These are phyloP conservation scores for Diceros bicornis DNA, from an alignment of 2,797 vertebrate genomes.

Conservation along the genomic window DNA sequence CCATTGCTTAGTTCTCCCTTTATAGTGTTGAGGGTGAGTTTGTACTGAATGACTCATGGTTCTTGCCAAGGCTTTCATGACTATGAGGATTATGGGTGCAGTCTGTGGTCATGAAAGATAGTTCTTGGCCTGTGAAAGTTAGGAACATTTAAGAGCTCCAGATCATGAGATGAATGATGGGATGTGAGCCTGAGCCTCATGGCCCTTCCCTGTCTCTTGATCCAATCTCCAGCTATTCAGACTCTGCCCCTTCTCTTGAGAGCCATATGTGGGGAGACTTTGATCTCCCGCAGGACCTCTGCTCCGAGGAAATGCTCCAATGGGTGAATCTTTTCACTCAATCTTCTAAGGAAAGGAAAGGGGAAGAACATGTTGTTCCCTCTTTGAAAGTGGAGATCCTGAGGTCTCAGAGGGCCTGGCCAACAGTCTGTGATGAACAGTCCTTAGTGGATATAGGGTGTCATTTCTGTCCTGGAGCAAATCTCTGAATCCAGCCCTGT, in stretches of 20 bases:
- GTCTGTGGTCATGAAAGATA: not conserved
- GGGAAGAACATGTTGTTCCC: not conserved
- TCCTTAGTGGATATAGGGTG: not conserved
- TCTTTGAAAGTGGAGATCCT: not conserved
- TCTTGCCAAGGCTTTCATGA: not conserved
- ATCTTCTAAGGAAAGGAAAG: not conserved
- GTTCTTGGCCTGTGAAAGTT: not conserved
- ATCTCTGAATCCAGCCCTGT: not conserved
- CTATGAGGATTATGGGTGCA: not conserved
- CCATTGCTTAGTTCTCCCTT: not conserved
- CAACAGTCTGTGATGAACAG: not conserved
- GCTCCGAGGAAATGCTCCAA: not conserved
- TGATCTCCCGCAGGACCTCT: not conserved
- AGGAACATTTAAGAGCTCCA: not conserved
- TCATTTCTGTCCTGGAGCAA: not conserved
- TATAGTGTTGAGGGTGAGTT: not conserved
- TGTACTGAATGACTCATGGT: not conserved
- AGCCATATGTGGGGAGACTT: not conserved
- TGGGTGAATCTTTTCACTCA: not conserved
- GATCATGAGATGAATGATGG: not conserved
- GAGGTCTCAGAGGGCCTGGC: not conserved
- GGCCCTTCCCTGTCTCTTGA: not conserved
- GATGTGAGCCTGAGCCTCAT: not conserved
- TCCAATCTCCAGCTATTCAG: not conserved
- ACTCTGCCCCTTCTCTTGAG: not conserved